Conservation (phyloP, 2,113 vertebrate species). For the Mungos mungo region DNA sequence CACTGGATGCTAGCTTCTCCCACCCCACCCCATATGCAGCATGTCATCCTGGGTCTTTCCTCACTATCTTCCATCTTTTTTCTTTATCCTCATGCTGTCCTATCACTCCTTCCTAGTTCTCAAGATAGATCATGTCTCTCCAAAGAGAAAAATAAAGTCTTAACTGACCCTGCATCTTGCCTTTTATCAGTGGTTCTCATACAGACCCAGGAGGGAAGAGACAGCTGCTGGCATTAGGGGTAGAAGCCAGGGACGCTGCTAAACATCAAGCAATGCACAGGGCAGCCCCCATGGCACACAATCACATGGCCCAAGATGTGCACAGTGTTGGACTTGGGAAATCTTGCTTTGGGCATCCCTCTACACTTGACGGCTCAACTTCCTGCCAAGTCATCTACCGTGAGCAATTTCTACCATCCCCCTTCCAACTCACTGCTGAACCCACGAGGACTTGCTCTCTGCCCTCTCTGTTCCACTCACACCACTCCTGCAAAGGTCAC, state of each 20-base stretch:
- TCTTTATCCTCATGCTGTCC: background rate
- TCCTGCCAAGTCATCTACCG: background rate
- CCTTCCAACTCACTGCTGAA: background rate
- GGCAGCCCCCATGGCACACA: background rate
- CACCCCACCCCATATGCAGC: rapidly evolving
- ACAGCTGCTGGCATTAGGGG: background rate
- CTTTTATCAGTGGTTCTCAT: background rate
- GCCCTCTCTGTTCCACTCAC: background rate
- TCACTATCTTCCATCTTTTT: background rate
- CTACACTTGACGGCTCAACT: background rate
- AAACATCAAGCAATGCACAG: background rate
- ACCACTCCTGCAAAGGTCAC: background rate
- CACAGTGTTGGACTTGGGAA: background rate
- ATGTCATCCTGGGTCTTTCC: background rate
- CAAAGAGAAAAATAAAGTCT: background rate
- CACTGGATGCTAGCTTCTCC: background rate
- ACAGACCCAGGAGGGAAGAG: background rate
- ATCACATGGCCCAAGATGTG: rapidly evolving
- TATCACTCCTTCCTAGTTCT: background rate
- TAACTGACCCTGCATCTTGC: background rate
- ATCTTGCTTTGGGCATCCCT: background rate
- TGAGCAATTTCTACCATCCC: background rate
- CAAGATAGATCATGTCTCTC: background rate
- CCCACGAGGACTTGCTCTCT: background rate
- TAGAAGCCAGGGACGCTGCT: background rate